Evolutionary conservation across 2,113 vertebrate species (phyloP).

Genomic region (Corydoras sp.): DNA sequence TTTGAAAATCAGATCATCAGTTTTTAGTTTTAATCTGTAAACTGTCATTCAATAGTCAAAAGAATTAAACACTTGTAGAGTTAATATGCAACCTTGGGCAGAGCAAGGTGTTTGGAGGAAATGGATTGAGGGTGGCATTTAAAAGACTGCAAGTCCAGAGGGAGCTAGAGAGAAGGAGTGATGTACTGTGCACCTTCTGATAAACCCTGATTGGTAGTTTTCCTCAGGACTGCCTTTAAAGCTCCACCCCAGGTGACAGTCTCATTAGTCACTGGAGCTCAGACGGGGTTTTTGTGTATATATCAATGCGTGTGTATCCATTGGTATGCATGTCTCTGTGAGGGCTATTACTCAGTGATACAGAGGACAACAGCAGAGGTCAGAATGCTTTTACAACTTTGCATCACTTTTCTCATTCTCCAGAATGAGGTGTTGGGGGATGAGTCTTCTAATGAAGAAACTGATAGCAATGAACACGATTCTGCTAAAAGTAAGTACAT

Average conservation of each 20-base stretch:
- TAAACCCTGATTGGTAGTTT: conserved; percentile 33
- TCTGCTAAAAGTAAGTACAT: conserved; percentile 34
- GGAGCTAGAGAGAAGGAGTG: conserved; percentile 1
- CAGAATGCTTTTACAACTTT: conserved; percentile 39
- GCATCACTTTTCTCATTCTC: conserved; percentile 34
- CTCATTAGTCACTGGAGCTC: not conserved
- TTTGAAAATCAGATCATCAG: no score
- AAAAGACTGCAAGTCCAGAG: not conserved
- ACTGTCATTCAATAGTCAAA: no score
- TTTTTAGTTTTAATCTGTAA: no score
- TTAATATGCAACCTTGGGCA: not conserved
- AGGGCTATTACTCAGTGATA: not conserved
- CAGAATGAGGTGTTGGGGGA: conserved; percentile 17
- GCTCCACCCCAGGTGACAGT: conserved; percentile 32
- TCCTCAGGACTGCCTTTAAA: conserved; percentile 28
- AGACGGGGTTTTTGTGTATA: conserved; percentile 7
- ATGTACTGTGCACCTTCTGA: conserved; percentile 33
- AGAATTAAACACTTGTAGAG: no score
- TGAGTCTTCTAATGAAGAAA: conserved; percentile 38
- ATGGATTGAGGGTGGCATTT: not conserved
- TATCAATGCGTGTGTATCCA: not conserved
- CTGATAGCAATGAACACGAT: conserved; percentile 37
- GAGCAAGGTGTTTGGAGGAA: not conserved
- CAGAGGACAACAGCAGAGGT: not conserved
- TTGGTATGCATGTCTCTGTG: not conserved